Conservation (phyloP, 2,888 invertebrate species). For the Oligia fasciuncula region DNA sequence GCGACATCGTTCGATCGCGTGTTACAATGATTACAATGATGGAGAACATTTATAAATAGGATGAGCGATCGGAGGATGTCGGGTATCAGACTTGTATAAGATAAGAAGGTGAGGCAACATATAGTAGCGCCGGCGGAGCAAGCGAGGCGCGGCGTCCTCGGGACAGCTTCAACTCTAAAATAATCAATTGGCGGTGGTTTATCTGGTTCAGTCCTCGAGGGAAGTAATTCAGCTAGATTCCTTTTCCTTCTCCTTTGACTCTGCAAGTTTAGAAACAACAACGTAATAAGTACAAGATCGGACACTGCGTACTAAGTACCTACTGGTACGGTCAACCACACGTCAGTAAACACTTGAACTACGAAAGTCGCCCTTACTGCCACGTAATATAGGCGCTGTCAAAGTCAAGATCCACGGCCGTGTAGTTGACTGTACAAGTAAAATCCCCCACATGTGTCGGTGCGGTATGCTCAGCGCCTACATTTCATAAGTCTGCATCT, state of each 20-base stretch:
- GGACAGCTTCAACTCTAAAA: slow-evolving; percentile 84
- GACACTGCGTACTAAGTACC: too few relatives aligned
- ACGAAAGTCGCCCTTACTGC: neutral
- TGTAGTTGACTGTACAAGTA: neutral
- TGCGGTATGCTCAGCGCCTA: slow-evolving; percentile 7
- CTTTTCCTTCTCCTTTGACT: slow-evolving; percentile 92
- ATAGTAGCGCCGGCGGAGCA: slow-evolving; percentile 71
- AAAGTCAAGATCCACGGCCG: neutral
- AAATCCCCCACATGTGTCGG: neutral
- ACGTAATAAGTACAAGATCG: slow-evolving; percentile 15
- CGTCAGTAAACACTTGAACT: neutral
- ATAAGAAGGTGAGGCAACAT: slow-evolving; percentile 84
- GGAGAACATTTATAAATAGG: slow-evolving; percentile 64
- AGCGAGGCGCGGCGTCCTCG: slow-evolving; percentile 69
- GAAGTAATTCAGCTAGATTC: slow-evolving; percentile 92
- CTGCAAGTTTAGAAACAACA: slow-evolving; percentile 82
- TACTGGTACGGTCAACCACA: neutral
- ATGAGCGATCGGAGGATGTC: slow-evolving; percentile 77
- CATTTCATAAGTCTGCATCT: neutral
- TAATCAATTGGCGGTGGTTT: slow-evolving; percentile 90
- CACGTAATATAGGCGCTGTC: neutral
- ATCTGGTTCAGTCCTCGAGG: slow-evolving; percentile 84
- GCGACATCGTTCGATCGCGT: slow-evolving; percentile 78
- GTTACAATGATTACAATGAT: slow-evolving; percentile 59
- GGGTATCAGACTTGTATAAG: slow-evolving; percentile 79